phyloP scores from a whole-genome alignment of 2,888 invertebrate genomes.

The Drosophila borborema region DNA sequence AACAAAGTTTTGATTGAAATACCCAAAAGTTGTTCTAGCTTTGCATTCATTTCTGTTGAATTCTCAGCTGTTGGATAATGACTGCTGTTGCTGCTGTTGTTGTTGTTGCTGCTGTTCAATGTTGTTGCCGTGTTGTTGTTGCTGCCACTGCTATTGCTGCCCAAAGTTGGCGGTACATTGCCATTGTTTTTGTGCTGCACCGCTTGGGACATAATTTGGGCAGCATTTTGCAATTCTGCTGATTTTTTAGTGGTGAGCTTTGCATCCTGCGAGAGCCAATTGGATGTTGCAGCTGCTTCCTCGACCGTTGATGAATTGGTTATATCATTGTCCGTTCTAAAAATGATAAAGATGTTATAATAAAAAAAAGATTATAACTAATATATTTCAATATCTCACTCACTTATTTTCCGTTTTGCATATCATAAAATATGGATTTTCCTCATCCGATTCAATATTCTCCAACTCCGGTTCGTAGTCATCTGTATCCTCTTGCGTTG shows the following conservation, averaged over 20 bases:
- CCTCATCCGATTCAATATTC: slow-evolving; percentile 60
- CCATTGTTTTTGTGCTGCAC: slow-evolving; percentile 75
- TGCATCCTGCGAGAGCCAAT: slow-evolving; percentile 70
- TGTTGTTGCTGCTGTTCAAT: slow-evolving; percentile 44
- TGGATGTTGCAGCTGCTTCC: slow-evolving; percentile 20
- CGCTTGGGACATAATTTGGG: slow-evolving; percentile 83
- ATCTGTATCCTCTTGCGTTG: slow-evolving; percentile 87
- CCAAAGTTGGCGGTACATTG: slow-evolving; percentile 68
- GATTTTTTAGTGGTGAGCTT: slow-evolving; percentile 80
- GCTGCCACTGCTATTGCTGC: slow-evolving; percentile 52
- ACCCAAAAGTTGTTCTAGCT: slow-evolving; percentile 84
- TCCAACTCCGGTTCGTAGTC: slow-evolving; percentile 55
- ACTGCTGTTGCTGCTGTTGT: slow-evolving; percentile 36
- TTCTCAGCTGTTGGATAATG: slow-evolving; percentile 44
- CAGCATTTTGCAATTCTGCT: slow-evolving; percentile 82
- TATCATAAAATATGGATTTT: slow-evolving; percentile 43
- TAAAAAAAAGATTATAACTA: neutral
- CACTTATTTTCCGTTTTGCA: slow-evolving; percentile 43
- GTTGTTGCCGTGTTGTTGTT: slow-evolving; percentile 53
- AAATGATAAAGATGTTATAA: neutral
- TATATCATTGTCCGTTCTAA: slow-evolving; percentile 53
- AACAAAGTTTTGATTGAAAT: slow-evolving; percentile 3
- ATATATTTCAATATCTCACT: neutral
- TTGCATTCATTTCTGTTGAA: slow-evolving; percentile 70
- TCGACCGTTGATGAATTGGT: slow-evolving; percentile 49